These are phyloP conservation scores for Lasiommata megera DNA, from an alignment of 2,888 invertebrate species.

Conservation along the genomic window DNA sequence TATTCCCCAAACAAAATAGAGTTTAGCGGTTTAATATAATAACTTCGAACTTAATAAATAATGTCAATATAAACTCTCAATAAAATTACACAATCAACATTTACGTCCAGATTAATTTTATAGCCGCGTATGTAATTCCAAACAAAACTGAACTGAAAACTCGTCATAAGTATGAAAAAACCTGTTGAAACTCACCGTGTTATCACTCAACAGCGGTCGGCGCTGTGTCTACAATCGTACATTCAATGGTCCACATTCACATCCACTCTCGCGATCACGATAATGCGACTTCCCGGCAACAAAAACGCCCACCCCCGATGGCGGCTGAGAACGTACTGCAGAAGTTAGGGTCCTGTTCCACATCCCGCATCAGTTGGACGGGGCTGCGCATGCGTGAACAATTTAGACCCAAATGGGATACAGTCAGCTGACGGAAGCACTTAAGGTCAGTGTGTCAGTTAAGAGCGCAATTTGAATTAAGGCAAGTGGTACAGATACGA, in stretches of 20 bases:
- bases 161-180: conserved; percentile 1
- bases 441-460: conserved; percentile 73
- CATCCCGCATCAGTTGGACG: conserved; percentile 55
- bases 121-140: neutral
- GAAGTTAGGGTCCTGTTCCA: conserved; percentile 46
- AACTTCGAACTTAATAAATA: too few species aligned
- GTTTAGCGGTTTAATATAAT: too few species aligned
- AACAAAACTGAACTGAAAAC: neutral
- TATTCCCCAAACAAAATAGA: too few species aligned
- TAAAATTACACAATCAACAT: too few species aligned
- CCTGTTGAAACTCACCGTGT: conserved; percentile 23
- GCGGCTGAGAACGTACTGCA: conserved; percentile 56
- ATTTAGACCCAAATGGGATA: conserved; percentile 45
- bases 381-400: conserved; percentile 56
- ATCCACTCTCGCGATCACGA: conserved; percentile 5
- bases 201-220: conserved; percentile 18
- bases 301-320: conserved; percentile 41
- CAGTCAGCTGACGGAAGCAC: conserved; percentile 67
- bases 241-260: conserved; percentile 7
- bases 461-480: conserved; percentile 17
- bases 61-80: too few species aligned
- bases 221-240: neutral
- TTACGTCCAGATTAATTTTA: too few species aligned
- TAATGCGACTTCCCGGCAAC: neutral
- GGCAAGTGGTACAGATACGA: neutral